Evolutionary conservation across 2,888 invertebrate genomes (phyloP).

Genomic region (Ceramica pisi): DNA sequence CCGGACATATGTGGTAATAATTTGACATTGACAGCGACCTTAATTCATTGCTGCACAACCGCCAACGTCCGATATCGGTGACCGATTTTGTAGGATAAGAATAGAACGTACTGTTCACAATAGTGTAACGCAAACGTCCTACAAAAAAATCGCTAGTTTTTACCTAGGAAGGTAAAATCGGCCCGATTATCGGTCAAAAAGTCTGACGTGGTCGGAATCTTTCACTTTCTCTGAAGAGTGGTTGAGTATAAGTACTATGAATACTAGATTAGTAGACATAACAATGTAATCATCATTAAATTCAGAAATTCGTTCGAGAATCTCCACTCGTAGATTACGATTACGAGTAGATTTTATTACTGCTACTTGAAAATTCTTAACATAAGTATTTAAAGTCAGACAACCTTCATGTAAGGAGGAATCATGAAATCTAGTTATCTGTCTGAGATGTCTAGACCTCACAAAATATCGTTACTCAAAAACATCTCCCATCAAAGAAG

Average conservation of each 20-base stretch:
- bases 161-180: too few relatives aligned
- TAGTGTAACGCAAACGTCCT: too few relatives aligned
- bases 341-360: neutral
- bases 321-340: neutral
- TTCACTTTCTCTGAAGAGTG: neutral
- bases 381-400: neutral
- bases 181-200: too few relatives aligned
- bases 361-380: neutral
- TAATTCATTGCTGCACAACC: too few relatives aligned
- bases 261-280: neutral
- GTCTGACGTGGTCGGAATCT: too few relatives aligned
- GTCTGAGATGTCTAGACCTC: neutral
- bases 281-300: neutral
- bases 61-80: too few relatives aligned
- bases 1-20: neutral
- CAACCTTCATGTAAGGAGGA: neutral
- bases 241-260: neutral
- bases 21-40: neutral
- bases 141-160: too few relatives aligned
- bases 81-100: too few relatives aligned
- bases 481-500: neutral
- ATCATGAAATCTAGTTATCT: neutral
- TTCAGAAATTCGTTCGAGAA: neutral
- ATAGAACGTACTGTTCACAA: too few relatives aligned
- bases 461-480: neutral